Percentiles rank a stretch among this genome's conserved stretches.
phyloP scores from a whole-genome alignment of 1,140 invertebrate species.

The Saxidomus purpurata region DNA sequence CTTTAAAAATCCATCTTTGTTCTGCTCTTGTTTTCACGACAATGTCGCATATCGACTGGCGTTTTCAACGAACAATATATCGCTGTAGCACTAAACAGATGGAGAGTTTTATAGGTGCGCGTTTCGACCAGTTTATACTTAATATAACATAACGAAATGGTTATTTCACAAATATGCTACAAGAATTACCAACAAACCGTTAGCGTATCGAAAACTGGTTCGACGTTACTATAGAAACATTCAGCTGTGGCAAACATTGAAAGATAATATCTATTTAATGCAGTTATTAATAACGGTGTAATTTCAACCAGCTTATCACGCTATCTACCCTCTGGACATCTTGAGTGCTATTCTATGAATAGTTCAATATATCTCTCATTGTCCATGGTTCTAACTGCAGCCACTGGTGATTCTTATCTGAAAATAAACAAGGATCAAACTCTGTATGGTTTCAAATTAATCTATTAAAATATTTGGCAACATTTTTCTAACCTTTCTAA shows the following conservation, averaged over 20 bases:
- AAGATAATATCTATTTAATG: slow-evolving; percentile 40
- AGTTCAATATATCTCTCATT: slow-evolving; percentile 7
- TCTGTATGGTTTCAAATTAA: too few relatives aligned
- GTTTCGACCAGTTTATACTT: background rate
- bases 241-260: background rate
- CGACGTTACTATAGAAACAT: slow-evolving; percentile 34
- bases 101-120: background rate
- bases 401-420: background rate
- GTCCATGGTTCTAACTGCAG: background rate
- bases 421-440: background rate
- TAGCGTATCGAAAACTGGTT: background rate
- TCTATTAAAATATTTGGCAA: too few relatives aligned
- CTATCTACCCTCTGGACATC: background rate
- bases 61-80: background rate
- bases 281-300: slow-evolving; percentile 26
- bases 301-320: slow-evolving; percentile 18
- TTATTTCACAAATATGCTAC: background rate
- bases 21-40: background rate
- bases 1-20: slow-evolving; percentile 3
- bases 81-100: background rate
- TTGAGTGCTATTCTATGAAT: background rate
- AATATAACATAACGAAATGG: background rate
- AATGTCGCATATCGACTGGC: background rate
- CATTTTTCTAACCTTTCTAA: too few relatives aligned
- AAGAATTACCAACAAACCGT: background rate